A percentile compares a stretch with the other conserved stretches of the same genome.
Conservation (phyloP, 2,888 invertebrate species). For the Pachymerium ferrugineum region DNA sequence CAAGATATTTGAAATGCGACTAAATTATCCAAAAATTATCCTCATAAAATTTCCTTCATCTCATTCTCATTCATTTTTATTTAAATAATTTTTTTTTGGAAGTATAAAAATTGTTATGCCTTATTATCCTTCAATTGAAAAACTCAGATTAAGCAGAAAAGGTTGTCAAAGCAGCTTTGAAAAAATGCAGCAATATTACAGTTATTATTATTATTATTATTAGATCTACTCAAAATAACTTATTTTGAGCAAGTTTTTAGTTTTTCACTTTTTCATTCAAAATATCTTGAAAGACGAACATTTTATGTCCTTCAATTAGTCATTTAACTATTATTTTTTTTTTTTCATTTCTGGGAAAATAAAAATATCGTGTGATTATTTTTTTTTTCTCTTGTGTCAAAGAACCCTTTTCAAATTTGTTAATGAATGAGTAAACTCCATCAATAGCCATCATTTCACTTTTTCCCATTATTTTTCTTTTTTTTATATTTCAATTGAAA, state of each 20-base stretch:
- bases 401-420: neutral
- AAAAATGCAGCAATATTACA: constrained; percentile 16
- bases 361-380: constrained; percentile 20
- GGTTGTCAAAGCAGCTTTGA: neutral
- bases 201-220: neutral
- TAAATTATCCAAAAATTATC: neutral
- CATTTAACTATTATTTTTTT: neutral
- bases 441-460: constrained; percentile 2
- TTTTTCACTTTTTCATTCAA: constrained; percentile 19
- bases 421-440: neutral
- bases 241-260: constrained; percentile 32
- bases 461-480: constrained; percentile 25
- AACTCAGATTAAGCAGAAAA: neutral
- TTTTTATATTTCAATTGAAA: constrained; percentile 21
- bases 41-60: neutral
- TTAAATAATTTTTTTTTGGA: neutral
- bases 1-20: constrained; percentile 20
- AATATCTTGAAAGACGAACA: constrained; percentile 33
- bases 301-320: constrained; percentile 18
- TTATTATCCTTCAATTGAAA: neutral
- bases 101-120: neutral
- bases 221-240: constrained; percentile 32
- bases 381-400: neutral
- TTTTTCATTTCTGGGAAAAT: constrained; percentile 8
- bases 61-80: neutral